Evolutionary conservation across 2,797 vertebrate species (phyloP).

Genomic region (Squalus acanthias): DNA sequence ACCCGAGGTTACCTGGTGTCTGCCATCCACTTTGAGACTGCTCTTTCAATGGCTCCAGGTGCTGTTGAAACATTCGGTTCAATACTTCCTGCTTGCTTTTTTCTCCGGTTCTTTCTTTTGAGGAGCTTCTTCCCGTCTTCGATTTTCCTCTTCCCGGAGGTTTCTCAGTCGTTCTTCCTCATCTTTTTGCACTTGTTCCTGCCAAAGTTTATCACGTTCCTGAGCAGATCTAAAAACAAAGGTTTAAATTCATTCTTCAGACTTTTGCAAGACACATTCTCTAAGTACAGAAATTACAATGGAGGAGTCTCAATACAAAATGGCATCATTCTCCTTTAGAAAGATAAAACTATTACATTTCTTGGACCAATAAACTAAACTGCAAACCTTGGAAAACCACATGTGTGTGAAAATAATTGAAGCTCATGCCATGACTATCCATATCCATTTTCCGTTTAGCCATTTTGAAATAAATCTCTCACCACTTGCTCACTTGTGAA

Average conservation of each 20-base stretch:
- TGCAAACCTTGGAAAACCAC: background rate
- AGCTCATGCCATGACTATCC: background rate
- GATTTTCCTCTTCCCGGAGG: conserved; percentile 67
- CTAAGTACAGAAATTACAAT: background rate
- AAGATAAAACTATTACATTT: background rate
- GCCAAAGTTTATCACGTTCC: conserved; percentile 59
- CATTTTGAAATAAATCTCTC: background rate
- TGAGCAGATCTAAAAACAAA: conserved; percentile 51
- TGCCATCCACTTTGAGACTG: conserved; percentile 64
- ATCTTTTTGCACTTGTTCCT: conserved; percentile 55
- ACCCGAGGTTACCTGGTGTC: conserved; percentile 61
- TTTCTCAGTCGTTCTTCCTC: conserved; percentile 71
- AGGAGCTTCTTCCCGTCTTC: conserved; percentile 60
- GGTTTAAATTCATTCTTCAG: background rate
- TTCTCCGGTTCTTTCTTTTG: conserved; percentile 62
- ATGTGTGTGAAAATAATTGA: background rate
- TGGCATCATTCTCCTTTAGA: background rate
- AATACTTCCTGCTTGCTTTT: conserved; percentile 69
- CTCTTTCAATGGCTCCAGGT: conserved; percentile 62
- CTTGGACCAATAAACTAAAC: background rate
- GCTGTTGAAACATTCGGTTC: conserved; percentile 74
- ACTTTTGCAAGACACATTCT: background rate
- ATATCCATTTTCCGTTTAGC: background rate
- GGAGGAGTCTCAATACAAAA: background rate
- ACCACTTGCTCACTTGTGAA: background rate